A percentile compares a stretch with the other conserved stretches of the same genome.
Conservation (phyloP, 2,113 vertebrate species). For the Melanerpes aurifrons region DNA sequence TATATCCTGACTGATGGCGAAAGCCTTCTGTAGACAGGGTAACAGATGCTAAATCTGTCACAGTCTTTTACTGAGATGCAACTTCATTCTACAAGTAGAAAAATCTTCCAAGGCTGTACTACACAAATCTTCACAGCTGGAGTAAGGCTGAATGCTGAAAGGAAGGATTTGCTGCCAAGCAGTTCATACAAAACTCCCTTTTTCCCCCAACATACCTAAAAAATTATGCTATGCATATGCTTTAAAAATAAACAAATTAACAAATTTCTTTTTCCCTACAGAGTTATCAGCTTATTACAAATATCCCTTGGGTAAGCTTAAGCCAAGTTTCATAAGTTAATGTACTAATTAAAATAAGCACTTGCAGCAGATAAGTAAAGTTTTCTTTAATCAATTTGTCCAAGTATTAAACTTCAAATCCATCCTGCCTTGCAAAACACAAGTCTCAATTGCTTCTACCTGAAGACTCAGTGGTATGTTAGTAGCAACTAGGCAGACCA, state of each 20-base stretch:
- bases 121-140: not conserved
- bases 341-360: constrained; percentile 17
- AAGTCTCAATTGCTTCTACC: not conserved
- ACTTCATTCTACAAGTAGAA: not conserved
- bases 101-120: not conserved
- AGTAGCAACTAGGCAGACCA: not conserved
- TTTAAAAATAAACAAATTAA: constrained; percentile 13
- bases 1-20: not conserved
- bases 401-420: not conserved
- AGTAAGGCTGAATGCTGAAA: not conserved
- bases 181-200: not conserved
- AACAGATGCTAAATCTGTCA: not conserved
- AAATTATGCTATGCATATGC: not conserved
- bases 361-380: not conserved
- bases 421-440: not conserved
- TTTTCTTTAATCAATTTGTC: not conserved
- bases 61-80: not conserved
- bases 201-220: not conserved
- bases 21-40: not conserved
- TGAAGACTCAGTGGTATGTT: not conserved
- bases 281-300: not conserved
- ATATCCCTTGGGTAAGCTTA: not conserved
- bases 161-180: not conserved
- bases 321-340: not conserved
- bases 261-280: not conserved